Conservation (phyloP, 2,797 vertebrate genomes). For the Sebastiscus albofasciatus region DNA sequence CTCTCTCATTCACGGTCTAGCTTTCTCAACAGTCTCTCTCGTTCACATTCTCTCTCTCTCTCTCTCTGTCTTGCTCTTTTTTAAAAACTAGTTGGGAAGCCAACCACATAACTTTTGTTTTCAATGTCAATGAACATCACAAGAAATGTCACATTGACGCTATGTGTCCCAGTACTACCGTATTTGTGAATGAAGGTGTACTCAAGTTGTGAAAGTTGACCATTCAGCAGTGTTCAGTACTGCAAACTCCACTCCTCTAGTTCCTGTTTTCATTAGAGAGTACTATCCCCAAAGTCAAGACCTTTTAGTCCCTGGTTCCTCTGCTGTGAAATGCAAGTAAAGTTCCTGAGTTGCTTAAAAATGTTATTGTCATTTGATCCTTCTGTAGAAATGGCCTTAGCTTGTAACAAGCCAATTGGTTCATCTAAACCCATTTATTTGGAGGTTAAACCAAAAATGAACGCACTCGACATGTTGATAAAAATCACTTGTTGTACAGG, state of each 20-base stretch:
- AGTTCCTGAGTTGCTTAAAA: neutral
- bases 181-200: neutral
- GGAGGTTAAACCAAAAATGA: neutral
- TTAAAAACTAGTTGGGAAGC: neutral
- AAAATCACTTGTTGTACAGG: neutral
- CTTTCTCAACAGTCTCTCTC: neutral
- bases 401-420: neutral
- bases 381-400: neutral
- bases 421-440: neutral
- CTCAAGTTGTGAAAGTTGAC: neutral
- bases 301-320: neutral
- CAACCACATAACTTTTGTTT: neutral
- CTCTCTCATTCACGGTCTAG: neutral
- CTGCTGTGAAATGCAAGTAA: neutral
- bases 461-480: too few relatives aligned
- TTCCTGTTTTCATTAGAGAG: neutral
- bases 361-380: neutral
- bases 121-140: too few relatives aligned
- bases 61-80: neutral
- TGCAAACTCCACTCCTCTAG: neutral
- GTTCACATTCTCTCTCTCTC: neutral
- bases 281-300: accelerated
- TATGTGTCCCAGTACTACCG: neutral
- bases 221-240: neutral
- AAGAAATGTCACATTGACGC: neutral